Percentiles rank a stretch among this genome's conserved stretches.
These are phyloP conservation scores for Arvicanthis niloticus DNA, from an alignment of 2,113 vertebrate species.

Conservation along the genomic window DNA sequence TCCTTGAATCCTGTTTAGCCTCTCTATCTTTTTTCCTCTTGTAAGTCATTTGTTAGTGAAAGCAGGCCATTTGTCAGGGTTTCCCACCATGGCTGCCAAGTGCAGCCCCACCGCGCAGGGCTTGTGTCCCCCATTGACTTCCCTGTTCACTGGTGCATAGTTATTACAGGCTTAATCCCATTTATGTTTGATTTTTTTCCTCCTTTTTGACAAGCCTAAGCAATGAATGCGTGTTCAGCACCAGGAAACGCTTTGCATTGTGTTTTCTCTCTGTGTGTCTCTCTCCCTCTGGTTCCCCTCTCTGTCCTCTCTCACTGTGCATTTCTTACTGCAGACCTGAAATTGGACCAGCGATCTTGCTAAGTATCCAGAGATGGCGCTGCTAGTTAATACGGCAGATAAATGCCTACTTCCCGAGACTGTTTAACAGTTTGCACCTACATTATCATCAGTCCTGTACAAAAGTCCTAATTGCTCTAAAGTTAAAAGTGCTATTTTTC, in stretches of 20 bases:
- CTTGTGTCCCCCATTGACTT: not conserved
- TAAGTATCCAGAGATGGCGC: not conserved
- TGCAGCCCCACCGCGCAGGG: not conserved
- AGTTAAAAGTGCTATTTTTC: not conserved
- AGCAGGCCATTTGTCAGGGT: not conserved
- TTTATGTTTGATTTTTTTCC: not conserved
- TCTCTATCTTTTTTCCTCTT: not conserved
- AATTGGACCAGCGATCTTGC: not conserved
- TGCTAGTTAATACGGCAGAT: not conserved
- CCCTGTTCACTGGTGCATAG: not conserved
- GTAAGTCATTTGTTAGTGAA: conserved; percentile 16
- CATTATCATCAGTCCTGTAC: not conserved
- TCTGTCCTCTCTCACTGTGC: not conserved
- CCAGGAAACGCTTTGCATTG: not conserved
- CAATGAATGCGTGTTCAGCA: not conserved
- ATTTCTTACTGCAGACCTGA: not conserved
- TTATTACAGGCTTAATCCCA: conserved; percentile 9
- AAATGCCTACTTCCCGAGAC: conserved; percentile 3
- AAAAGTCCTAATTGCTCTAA: not conserved
- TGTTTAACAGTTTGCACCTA: not conserved
- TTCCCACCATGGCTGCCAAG: not conserved
- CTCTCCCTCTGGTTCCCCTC: not conserved
- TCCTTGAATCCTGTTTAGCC: not conserved
- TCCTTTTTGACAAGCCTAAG: not conserved
- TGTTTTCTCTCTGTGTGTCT: too few species aligned